Base-by-base conservation (phyloP, 1,140 invertebrate species). In the Brachionus angularis region DNA sequence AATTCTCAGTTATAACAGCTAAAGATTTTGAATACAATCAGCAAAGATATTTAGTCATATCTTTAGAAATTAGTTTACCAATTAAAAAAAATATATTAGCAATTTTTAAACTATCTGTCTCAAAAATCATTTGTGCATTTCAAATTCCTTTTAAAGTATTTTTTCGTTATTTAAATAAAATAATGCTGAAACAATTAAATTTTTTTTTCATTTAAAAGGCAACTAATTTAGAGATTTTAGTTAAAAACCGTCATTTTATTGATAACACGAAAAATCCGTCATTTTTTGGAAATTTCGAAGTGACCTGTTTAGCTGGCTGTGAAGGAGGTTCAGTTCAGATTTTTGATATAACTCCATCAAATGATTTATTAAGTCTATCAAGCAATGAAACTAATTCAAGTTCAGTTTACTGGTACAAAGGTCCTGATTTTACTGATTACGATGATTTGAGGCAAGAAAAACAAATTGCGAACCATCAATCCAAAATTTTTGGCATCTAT, bases 171-270 rank as follows among this genome's bases (percentile, higher is more conserved):
- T n/a, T n/a, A n/a, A n/a, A n/a, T n/a, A n/a, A n/a, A n/a, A n/a
- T n/a, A n/a, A n/a, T n/a, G n/a, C n/a, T n/a, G n/a, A n/a, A n/a
- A n/a, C n/a, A n/a, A n/a, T n/a, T n/a, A n/a, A n/a, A n/a, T n/a
- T n/a, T n/a, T n/a, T n/a, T n/a, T n/a, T n/a, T n/a, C n/a, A n/a
- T n/a, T n/a, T n/a, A n/a, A n/a, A n/a, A n/a, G n/a, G n/a, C n/a
- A 18, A 36, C 21, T 7, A 10, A 39, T n/a, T 23, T 58, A n/a
- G 16, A 58, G 39, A 36, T 39, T 18, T n/a, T 58, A 34, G 33
- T 58, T 14, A 58, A 58, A 58, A 58, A 58, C 39, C n/a, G 36
- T 10, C 53, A 58, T n/a, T 58, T 23, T 14, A 39, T 58, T 39
- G 53, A 58, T 21, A 39, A 2, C n/a, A n/a, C 14, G 14, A 58